phyloP scores from a whole-genome alignment of 2,888 invertebrate genomes.

The Apotomis betuletana region DNA sequence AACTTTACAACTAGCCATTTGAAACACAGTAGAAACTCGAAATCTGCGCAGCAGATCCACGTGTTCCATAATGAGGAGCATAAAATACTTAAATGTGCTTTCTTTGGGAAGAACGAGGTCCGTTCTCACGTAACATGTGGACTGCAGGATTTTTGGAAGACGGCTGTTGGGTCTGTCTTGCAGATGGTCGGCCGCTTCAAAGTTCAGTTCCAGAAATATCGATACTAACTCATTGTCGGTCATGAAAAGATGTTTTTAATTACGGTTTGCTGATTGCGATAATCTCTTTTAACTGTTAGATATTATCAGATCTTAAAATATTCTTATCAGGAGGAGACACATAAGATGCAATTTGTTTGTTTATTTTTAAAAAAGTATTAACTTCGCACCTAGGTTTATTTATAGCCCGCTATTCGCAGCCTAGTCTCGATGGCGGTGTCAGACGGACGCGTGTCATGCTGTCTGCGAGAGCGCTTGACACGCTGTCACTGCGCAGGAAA shows the following conservation, averaged over 20 bases:
- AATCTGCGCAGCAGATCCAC: conserved; percentile 46
- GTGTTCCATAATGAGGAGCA: conserved; percentile 51
- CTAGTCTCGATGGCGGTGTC: conserved; percentile 43
- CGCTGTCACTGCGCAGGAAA: conserved; percentile 48
- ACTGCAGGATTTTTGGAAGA: conserved; percentile 76
- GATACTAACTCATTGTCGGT: conserved; percentile 38
- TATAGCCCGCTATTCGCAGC: conserved; percentile 23
- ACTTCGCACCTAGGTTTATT: conserved; percentile 20
- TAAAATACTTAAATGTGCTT: conserved; percentile 58
- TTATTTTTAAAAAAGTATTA: neutral
- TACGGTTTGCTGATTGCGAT: conserved; percentile 1
- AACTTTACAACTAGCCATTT: conserved; percentile 55
- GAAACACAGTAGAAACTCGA: conserved; percentile 56
- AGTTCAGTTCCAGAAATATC: conserved; percentile 70
- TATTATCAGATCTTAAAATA: neutral
- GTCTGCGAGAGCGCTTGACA: conserved; percentile 46
- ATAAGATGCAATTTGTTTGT: neutral
- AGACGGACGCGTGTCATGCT: conserved; percentile 44
- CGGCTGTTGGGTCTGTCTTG: conserved; percentile 67
- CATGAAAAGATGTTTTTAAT: conserved; percentile 16
- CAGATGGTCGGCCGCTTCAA: conserved; percentile 74
- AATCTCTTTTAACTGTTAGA: neutral
- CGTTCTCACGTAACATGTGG: conserved; percentile 78
- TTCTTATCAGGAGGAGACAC: neutral
- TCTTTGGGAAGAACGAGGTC: conserved; percentile 57